Percentiles rank a stretch among this genome's conserved stretches.
Conservation (phyloP, 2,888 invertebrate genomes). For the Tipula confusa region DNA sequence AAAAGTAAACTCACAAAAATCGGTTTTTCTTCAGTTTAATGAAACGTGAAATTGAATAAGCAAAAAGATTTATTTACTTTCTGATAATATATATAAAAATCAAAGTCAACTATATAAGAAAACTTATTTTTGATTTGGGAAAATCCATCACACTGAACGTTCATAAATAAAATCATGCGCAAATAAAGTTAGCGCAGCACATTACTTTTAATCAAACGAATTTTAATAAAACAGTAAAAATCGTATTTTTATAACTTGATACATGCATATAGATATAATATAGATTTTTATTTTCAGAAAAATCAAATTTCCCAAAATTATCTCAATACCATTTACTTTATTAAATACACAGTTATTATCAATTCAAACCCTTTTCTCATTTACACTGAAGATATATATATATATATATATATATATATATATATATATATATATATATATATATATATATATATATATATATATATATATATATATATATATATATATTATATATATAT, state of each 20-base stretch:
- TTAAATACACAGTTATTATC: background rate
- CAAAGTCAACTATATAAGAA: background rate
- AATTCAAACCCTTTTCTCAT: background rate
- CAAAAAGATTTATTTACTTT: slow-evolving; percentile 12
- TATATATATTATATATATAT: too few species aligned
- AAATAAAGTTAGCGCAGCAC: background rate
- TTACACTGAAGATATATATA: background rate
- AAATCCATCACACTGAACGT: background rate
- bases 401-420: too few species aligned
- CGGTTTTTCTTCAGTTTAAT: background rate
- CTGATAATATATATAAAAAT: background rate
- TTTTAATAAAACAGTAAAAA: slow-evolving; percentile 12
- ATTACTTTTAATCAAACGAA: background rate
- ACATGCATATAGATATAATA: background rate
- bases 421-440: too few species aligned
- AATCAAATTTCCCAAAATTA: background rate
- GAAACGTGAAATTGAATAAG: slow-evolving; percentile 3
- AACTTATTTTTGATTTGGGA: background rate
- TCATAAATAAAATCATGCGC: background rate
- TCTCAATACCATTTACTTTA: background rate
- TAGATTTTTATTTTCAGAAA: background rate
- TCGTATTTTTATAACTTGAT: background rate
- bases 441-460: too few species aligned
- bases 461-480: too few species aligned
- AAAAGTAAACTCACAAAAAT: background rate